Conservation (phyloP, 1,140 invertebrate genomes). For the Harlomillsia oculata region DNA sequence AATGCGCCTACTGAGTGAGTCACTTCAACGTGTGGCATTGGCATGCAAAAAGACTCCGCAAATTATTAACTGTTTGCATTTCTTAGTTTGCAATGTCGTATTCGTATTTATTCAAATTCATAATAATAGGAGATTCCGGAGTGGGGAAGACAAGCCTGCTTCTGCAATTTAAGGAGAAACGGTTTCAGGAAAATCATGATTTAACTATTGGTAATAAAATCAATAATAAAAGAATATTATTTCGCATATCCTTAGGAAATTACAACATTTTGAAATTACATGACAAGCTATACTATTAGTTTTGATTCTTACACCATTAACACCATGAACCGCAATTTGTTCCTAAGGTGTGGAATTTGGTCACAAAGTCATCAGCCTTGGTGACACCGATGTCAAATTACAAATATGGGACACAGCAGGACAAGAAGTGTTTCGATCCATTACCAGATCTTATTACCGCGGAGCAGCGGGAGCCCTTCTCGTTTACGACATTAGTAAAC, state of each 20-base stretch:
- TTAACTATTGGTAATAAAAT: slow-evolving; percentile 92
- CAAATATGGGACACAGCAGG: slow-evolving; percentile 96
- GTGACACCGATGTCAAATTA: slow-evolving; percentile 96
- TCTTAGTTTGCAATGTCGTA: too few relatives aligned
- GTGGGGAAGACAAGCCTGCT: slow-evolving; percentile 97
- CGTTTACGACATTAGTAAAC: slow-evolving; percentile 96
- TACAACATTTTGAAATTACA: too few relatives aligned
- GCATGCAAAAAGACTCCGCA: too few relatives aligned
- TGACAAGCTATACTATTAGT: too few relatives aligned
- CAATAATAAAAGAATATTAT: too few relatives aligned
- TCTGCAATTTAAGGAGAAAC: slow-evolving; percentile 98
- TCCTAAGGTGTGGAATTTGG: slow-evolving; percentile 99
- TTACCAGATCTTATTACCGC: slow-evolving; percentile 96
- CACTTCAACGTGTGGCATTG: too few relatives aligned
- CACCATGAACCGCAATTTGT: slow-evolving; percentile 4
- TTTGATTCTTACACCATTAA: too few relatives aligned
- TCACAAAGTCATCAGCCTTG: slow-evolving; percentile 99
- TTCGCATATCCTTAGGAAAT: too few relatives aligned
- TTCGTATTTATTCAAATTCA: too few relatives aligned
- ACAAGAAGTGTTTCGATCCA: slow-evolving; percentile 98
- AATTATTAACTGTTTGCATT: too few relatives aligned
- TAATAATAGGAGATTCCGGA: too few relatives aligned
- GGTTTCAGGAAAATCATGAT: slow-evolving; percentile 99
- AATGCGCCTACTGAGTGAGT: too few relatives aligned
- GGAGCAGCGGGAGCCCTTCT: slow-evolving; percentile 94